Evolutionary conservation across 1,140 invertebrate species (phyloP).

Genomic region (Aphaenogaster rudis): DNA sequence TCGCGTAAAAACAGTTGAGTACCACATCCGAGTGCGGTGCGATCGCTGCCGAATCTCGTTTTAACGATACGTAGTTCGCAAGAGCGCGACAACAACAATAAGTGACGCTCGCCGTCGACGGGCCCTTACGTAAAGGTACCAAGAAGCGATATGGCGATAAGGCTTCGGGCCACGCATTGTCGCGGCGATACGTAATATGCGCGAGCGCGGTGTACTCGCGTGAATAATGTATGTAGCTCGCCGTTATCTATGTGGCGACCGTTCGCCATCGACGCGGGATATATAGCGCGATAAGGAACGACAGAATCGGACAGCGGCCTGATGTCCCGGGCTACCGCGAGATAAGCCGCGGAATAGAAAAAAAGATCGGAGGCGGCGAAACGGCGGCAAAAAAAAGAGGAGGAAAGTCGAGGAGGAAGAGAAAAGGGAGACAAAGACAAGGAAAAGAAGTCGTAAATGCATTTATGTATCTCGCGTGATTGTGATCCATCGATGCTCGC

Average conservation of each 20-base stretch:
- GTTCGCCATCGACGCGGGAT: conserved; percentile 72
- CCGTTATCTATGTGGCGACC: conserved; percentile 75
- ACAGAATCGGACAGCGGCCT: conserved; percentile 61
- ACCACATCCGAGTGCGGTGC: neutral
- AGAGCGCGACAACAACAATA: conserved; percentile 33
- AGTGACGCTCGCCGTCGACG: conserved; percentile 11
- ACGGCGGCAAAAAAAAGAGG: conserved; percentile 10
- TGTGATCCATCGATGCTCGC: conserved; percentile 56
- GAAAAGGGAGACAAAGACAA: conserved; percentile 7
- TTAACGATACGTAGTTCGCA: neutral
- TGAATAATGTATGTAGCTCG: conserved; percentile 83
- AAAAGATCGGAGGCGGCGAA: conserved; percentile 25
- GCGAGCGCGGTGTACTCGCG: conserved; percentile 73
- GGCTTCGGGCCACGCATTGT: conserved; percentile 60
- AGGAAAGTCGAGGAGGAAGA: conserved; percentile 25
- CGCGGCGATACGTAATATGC: conserved; percentile 76
- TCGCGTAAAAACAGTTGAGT: neutral
- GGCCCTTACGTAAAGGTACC: conserved; percentile 82
- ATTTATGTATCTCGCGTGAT: conserved; percentile 82
- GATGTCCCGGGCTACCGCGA: conserved; percentile 58
- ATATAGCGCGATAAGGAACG: conserved; percentile 72
- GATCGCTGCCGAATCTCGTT: conserved; percentile 38
- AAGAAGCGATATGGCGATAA: conserved; percentile 78
- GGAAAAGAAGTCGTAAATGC: conserved; percentile 74
- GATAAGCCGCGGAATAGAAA: conserved; percentile 61